Conservation (phyloP, 2,113 vertebrate genomes). For the Leucopsar rothschildi region DNA sequence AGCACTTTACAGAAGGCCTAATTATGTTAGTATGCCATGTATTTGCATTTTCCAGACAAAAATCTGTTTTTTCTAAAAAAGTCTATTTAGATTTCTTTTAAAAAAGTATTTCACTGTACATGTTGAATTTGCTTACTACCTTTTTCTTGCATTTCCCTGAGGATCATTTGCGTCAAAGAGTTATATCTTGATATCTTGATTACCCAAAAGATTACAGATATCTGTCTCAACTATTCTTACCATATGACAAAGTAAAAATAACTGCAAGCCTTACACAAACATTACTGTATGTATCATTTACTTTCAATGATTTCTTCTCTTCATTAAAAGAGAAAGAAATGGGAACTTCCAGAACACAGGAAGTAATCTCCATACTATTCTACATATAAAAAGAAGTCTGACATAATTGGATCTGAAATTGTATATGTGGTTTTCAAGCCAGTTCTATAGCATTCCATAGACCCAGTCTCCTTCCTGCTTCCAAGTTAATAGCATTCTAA, state of each 20-base stretch:
- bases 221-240: background rate
- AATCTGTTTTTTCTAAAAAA: background rate
- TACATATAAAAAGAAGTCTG: background rate
- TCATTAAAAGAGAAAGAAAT: background rate
- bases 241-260: background rate
- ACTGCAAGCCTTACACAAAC: background rate
- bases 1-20: background rate
- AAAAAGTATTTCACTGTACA: background rate
- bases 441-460: background rate
- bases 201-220: background rate
- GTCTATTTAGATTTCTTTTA: background rate
- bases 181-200: background rate
- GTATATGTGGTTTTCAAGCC: background rate
- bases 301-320: background rate
- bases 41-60: background rate
- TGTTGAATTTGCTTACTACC: background rate
- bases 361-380: background rate
- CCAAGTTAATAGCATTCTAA: background rate
- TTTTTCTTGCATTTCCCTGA: background rate
- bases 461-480: background rate
- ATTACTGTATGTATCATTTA: background rate
- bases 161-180: background rate
- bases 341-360: background rate
- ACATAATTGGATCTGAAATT: background rate
- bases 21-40: background rate